Evolutionary conservation across 2,888 invertebrate genomes (phyloP), one percentile per base, ranked within the genome.

Genomic region (Oegoconia quadripuncta): DNA sequence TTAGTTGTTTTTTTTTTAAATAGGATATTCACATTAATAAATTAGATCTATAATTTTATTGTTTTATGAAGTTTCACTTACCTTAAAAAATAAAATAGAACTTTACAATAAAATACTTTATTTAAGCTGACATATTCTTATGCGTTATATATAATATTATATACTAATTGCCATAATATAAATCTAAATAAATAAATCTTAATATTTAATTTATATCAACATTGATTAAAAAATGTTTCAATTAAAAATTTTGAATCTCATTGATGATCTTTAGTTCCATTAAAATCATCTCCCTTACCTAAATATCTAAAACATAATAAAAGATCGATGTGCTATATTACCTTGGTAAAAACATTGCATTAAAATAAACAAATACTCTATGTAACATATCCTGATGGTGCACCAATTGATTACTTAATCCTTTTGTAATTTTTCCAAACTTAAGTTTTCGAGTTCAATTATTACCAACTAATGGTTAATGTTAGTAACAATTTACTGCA

Each of bases 401-500:
- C 61, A 63, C 59, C 55, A 56, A 53, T 39, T 18, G 13, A 22
- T 17, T 27, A 25, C 15, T 12, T 37, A 14, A 16, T 27, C 4
- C 5, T n/a, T n/a, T 6, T 13, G 6, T 13, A 12, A 27, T 2
- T 27, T 27, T 27, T 26, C 17, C 25, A 13, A 31, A 26, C 7
- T 34, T 16, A 8, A 17, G 13, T 28, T 22, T 40, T 37, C 44
- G 38, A 44, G 44, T 55, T 46, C 26, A 46, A 44, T 33, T 44
- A 55, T 50, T 61, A 57, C 52, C 50, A 44, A 62, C 64, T 69
- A 71, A 55, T 70, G n/a, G 72, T 74, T 81, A 78, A 64, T 71
- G 82, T 86, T 87, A 86, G 79, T 84, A 74, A 74, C 74, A 76
- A 75, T 79, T 77, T 72, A 80, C 73, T 77, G 72, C 74, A 86